Base-by-base conservation (phyloP, 2,888 invertebrate species). In the Pachymerium ferrugineum region DNA sequence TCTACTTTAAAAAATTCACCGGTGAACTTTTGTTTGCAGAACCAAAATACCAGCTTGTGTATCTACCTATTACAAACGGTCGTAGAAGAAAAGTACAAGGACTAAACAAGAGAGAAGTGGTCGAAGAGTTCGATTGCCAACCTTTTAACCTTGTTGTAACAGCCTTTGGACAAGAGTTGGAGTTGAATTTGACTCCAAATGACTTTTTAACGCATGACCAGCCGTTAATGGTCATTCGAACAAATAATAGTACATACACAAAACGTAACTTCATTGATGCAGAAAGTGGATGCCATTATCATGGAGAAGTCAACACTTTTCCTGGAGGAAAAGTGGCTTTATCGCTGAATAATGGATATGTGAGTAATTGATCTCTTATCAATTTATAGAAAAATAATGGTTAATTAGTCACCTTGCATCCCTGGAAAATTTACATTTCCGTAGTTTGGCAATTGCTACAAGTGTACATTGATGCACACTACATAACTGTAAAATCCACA, bases 281-380 rank as follows among this genome's bases (percentile, higher is more conserved):
- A 73, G 35, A 8, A 47, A 75, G 33, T 19, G 72, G 74, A 54
- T 78, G 78, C 54, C 76, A 76, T 70, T 78, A 76, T 70, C 77
- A 78, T 25, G 78, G 78, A 25, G 54, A 75, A n/a, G 75, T 75
- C 1, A 22, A 68, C 0, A 14, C 47, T 0, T 77, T 76, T 62
- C 67, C 47, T 10, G 74, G 77, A 31, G 77, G 78, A 72, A 69
- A 71, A 5, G 77, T 73, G 8, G 78, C 78, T 22, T 10, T 78
- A 8, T 76, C 77, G 3, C 22, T 77, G 3, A 76, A 77, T 62
- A 74, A 76, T 69, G 78, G 78, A 22, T 75, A 77, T 74, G 77
- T 77, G 68, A 75, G 75, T 73, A 54, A n/a, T n/a, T n/a, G n/a
- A n/a, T n/a, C n/a, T n/a, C n/a, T n/a, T n/a, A n/a, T n/a, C n/a